Percentiles rank a stretch among this genome's conserved stretches.
These are phyloP conservation scores for Tylochromis polylepis DNA, from an alignment of 2,113 vertebrate species.

Conservation along the genomic window DNA sequence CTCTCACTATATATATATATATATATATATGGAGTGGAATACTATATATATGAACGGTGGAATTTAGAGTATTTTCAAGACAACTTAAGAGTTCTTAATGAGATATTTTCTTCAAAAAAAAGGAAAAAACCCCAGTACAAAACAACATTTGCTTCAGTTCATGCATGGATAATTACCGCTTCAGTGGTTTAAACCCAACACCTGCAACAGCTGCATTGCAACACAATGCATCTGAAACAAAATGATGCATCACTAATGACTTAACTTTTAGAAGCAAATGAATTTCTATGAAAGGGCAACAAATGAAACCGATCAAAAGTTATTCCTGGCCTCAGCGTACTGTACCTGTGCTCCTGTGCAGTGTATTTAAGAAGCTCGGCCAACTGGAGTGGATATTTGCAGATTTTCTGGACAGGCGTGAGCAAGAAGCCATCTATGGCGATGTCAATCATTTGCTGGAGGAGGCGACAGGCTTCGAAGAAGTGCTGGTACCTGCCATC, in stretches of 20 bases:
- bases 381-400: slow-evolving; percentile 97
- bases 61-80: neutral
- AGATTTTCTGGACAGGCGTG: slow-evolving; percentile 99
- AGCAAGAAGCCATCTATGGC: slow-evolving; percentile 97
- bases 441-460: slow-evolving; percentile 99
- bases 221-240: slow-evolving; percentile 12
- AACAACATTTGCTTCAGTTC: slow-evolving; percentile 18
- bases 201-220: slow-evolving; percentile 18
- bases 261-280: neutral
- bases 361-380: slow-evolving; percentile 98
- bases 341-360: slow-evolving; percentile 95
- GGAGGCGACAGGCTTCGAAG: slow-evolving; percentile 94
- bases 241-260: neutral
- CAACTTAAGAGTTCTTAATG: neutral
- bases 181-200: slow-evolving; percentile 1
- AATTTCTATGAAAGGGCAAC: neutral
- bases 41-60: neutral
- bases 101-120: neutral
- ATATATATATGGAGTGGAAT: neutral
- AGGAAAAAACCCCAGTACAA: neutral
- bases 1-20: no score
- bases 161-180: neutral
- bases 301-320: neutral
- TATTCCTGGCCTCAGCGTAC: neutral
- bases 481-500: slow-evolving; percentile 98